These are phyloP conservation scores for Columba livia DNA, from an alignment of 2,113 vertebrate species.

Conservation along the genomic window DNA sequence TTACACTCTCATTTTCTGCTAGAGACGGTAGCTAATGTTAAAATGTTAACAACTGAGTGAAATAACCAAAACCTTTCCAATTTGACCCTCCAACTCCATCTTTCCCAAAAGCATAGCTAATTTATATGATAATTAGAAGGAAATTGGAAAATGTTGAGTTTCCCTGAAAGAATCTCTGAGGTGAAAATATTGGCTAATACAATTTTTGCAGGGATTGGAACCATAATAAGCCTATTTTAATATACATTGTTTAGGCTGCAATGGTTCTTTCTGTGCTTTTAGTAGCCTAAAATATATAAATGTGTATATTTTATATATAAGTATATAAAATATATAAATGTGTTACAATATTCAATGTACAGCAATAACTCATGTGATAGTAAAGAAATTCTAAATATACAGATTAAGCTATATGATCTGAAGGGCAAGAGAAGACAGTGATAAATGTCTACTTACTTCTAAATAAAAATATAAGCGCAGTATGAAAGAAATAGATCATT, in stretches of 20 bases:
- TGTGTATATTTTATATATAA: not conserved
- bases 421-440: not conserved
- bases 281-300: not conserved
- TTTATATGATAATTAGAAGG: slow-evolving; percentile 31
- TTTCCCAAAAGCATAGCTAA: not conserved
- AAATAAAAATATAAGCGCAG: not conserved
- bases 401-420: not conserved
- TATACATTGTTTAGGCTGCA: not conserved
- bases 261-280: not conserved
- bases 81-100: not conserved
- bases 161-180: not conserved
- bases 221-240: not conserved
- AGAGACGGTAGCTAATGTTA: not conserved
- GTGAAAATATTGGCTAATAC: not conserved
- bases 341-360: not conserved
- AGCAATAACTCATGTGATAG: not conserved
- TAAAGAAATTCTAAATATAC: not conserved
- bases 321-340: not conserved
- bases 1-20: not conserved
- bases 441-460: not conserved
- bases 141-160: not conserved
- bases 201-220: not conserved
- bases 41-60: not conserved
- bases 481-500: not conserved
- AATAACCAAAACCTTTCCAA: slow-evolving; percentile 17